Conservation (phyloP, 2,888 invertebrate genomes). For the Andrena fulva region DNA sequence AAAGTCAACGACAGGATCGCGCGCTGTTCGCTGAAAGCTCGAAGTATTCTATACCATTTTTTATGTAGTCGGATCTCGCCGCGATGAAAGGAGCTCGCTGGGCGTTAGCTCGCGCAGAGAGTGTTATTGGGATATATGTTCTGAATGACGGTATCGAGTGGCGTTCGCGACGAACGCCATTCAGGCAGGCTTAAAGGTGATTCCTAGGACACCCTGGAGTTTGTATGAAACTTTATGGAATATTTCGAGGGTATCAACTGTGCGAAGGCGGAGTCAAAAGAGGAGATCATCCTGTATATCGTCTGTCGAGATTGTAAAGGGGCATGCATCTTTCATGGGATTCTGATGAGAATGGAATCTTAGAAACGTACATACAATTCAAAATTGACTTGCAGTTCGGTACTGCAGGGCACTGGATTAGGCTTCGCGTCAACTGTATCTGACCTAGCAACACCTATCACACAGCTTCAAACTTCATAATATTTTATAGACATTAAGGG, state of each 20-base stretch:
- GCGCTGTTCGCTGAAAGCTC: conserved; percentile 13
- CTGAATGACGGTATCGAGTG: neutral
- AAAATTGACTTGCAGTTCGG: no score
- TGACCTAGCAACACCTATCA: no score
- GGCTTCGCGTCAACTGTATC: no score
- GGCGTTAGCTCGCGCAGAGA: neutral
- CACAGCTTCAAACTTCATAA: neutral
- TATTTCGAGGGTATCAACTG: neutral
- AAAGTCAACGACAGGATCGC: conserved; percentile 33
- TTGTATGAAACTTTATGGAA: neutral
- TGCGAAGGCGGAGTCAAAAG: neutral
- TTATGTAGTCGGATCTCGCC: neutral
- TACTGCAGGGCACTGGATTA: no score
- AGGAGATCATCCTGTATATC: neutral
- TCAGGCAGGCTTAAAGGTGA: conserved; percentile 3
- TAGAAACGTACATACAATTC: no score
- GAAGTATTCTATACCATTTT: conserved; percentile 11
- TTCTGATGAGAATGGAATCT: no score
- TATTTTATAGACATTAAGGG: neutral
- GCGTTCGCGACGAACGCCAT: neutral
- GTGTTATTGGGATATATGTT: neutral
- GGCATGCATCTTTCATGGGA: no score
- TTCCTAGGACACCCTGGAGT: neutral
- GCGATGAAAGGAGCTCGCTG: neutral
- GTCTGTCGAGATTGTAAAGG: no score